Base-by-base conservation (phyloP, 2,113 vertebrate genomes). In the Symphodus melops region DNA sequence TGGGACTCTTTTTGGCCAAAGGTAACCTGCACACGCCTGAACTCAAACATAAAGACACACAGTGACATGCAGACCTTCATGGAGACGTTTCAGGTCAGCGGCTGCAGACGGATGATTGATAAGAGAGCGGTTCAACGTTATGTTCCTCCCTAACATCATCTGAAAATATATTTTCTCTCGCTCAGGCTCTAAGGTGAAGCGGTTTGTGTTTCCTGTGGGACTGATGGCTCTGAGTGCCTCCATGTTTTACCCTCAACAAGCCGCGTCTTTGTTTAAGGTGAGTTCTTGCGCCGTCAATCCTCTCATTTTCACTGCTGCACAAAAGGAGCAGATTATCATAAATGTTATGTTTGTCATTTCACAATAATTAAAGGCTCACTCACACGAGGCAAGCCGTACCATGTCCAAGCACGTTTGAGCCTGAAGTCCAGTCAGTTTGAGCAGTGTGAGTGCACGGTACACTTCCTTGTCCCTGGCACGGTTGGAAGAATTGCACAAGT, bases 191-290 rank as follows among this genome's bases (percentile, higher is more conserved):
- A 96, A 92, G 84, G 78, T 96, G 79, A 98, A 95, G 94, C 95
- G 95, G 36, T 39, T 98, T 44, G 48, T 95, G 11, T 98, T 98
- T 83, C 96, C 96, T 0, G 68, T 89, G 9, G 91, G 92, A 25
- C 95, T 99, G 63, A 94, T 98, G 95, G 92, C 95, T 58, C 81
- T 99, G n/a, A 94, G 91, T 60, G 94, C 95, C 23, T 96, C 97
- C 76, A 76, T 98, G 86, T 97, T 99, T 86, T 98, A 98, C 85
- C 97, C 98, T 67, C 96, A 98, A 75, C 95, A 96, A 72, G 95
- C 96, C 0, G 94, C 94, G 0, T 41, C 92, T 2, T 41, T 96
- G 64, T 92, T 94, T 36, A 96, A 96, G 96, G 97, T 97, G 20
- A 19, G 72, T 65, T 48, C 16, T 48, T 48, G 16, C 23, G 20